Conservation (phyloP, 1,140 invertebrate species). For the Bombus pascuorum region DNA sequence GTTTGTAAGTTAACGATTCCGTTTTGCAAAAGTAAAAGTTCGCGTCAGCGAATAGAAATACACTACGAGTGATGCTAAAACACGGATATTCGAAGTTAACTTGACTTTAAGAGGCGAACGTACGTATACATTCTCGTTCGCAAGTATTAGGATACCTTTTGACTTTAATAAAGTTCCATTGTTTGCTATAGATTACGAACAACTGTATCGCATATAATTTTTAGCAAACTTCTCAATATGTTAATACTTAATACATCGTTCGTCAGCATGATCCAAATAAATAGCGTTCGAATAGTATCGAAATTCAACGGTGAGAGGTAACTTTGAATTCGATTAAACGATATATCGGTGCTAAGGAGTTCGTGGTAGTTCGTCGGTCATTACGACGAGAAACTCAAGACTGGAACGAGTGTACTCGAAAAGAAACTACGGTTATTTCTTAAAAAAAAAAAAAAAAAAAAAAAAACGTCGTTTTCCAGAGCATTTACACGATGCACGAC, state of each 20-base stretch:
- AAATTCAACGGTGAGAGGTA: not conserved
- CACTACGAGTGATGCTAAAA: too few species aligned
- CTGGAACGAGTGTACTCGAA: not conserved
- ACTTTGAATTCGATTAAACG: not conserved
- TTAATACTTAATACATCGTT: not conserved
- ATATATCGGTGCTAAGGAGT: not conserved
- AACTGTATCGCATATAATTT: not conserved
- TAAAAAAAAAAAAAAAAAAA: not conserved
- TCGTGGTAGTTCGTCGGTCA: not conserved
- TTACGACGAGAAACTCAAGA: not conserved
- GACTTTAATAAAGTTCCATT: too few species aligned
- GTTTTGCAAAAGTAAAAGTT: not conserved
- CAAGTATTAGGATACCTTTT: fast-evolving
- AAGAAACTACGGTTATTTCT: not conserved
- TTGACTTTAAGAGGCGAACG: too few species aligned
- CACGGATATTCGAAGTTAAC: too few species aligned
- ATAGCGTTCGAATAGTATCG: too few species aligned
- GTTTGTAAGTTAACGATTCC: not conserved
- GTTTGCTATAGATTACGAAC: not conserved
- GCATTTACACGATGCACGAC: not conserved
- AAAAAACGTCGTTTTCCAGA: not conserved
- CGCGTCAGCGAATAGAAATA: too few species aligned
- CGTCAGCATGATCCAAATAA: not conserved
- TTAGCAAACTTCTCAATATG: not conserved
- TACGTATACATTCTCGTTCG: too few species aligned